Evolutionary conservation across 2,113 vertebrate genomes (phyloP), one percentile per base, ranked within the genome.

Genomic region (Progne subis): DNA sequence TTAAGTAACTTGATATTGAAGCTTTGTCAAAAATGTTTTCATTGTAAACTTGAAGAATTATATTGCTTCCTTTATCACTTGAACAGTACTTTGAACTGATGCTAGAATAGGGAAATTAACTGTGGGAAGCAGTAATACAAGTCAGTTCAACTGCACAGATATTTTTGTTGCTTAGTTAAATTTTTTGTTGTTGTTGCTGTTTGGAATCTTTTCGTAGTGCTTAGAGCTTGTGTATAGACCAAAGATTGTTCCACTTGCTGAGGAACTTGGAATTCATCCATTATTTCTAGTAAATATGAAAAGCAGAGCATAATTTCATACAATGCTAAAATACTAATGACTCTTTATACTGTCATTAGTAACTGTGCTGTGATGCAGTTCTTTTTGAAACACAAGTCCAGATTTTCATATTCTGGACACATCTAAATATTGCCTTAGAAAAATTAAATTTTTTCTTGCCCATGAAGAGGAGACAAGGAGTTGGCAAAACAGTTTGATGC

Each of bases 401-500:
- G 6, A 55, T 90, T 91, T 95, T 91, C 44, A 47, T 87, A 53
- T 82, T 63, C 43, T 86, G 68, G 32, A 75, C 47, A 37, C 19
- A 53, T 82, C 34, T 90, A 52, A 92, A 59, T 76, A 24, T 82
- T 92, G 39, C 55, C 11, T 55, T 86, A 56, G 52, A 72, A 88
- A 91, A 94, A 85, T 11, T 3, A 28, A 39, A 26, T 9, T 70
- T 83, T 91, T 91, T 89, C 46, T 57, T 87, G 28, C 55, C 77
- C 26, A 28, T 44, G 49, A 82, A 80, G 32, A 88, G n/a, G 41
- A 90, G 86, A 90, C 50, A 71, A 85, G 87, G 52, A 92, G 17
- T 95, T 97, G 91, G 90, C 81, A 85, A 65, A 91, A 41, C 63
- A 63, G 8, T 77, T 88, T 86, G 76, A 80, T 93, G 75, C 91